These are phyloP conservation scores for Schizotus pectinicornis DNA, from an alignment of 2,888 invertebrate species.

Conservation along the genomic window DNA sequence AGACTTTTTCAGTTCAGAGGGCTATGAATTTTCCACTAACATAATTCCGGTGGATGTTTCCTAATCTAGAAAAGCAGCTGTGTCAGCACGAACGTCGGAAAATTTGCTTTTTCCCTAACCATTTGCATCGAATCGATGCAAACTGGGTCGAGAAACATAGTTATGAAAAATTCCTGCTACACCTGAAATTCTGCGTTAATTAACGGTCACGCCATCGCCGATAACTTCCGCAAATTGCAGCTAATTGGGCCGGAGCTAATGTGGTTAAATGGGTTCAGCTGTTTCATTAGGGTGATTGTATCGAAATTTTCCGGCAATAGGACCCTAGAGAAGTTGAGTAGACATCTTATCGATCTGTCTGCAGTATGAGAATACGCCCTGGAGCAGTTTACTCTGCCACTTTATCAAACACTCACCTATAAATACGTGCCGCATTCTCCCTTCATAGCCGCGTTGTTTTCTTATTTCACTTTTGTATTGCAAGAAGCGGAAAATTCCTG, in stretches of 20 bases:
- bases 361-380: conserved; percentile 32
- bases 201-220: neutral
- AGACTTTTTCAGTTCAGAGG: conserved; percentile 21
- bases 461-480: neutral
- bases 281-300: conserved; percentile 10
- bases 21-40: conserved; percentile 17
- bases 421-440: conserved; percentile 19
- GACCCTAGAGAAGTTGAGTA: conserved; percentile 20
- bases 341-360: conserved; percentile 28
- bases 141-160: neutral
- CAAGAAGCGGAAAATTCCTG: no score
- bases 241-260: no score
- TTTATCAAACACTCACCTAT: conserved; percentile 24
- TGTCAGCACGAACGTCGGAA: neutral
- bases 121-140: no score
- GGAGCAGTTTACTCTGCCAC: conserved; percentile 20
- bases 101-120: no score
- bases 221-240: no score
- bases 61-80: conserved; percentile 14
- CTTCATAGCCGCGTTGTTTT: neutral
- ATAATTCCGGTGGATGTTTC: conserved; percentile 16
- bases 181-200: neutral
- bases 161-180: neutral
- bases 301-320: conserved; percentile 18
- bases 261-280: no score